A percentile compares a stretch with the other conserved stretches of the same genome.
phyloP scores from a whole-genome alignment of 2,888 invertebrate species.

The Polietes domitor region DNA sequence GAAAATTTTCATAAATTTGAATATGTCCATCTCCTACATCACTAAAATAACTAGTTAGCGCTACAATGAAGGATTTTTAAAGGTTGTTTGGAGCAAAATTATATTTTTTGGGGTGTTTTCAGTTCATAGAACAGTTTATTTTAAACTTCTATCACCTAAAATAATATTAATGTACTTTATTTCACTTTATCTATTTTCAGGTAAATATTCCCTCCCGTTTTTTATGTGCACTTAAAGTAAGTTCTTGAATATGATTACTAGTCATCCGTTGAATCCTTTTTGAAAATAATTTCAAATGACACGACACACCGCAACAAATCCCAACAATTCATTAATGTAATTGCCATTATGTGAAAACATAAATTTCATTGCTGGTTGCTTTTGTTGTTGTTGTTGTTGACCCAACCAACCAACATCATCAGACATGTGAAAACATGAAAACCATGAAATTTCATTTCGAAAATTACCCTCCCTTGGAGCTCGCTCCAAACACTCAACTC shows the following conservation, averaged over 20 bases:
- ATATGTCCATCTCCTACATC: no score
- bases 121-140: no score
- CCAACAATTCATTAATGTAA: constrained; percentile 33
- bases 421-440: constrained; percentile 34
- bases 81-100: no score
- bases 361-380: neutral
- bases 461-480: constrained; percentile 44
- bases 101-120: no score
- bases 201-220: constrained; percentile 34
- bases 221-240: constrained; percentile 26
- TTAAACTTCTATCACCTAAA: no score
- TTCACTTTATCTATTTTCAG: constrained; percentile 47
- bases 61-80: no score
- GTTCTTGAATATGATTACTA: constrained; percentile 28
- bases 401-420: neutral
- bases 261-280: neutral
- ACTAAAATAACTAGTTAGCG: no score
- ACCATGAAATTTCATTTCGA: constrained; percentile 55
- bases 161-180: no score
- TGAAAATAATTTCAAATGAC: constrained; percentile 25
- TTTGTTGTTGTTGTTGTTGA: neutral
- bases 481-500: neutral
- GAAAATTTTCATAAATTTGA: neutral
- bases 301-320: constrained; percentile 1
- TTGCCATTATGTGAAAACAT: constrained; percentile 32